Evolutionary conservation across 1,140 invertebrate genomes (phyloP).

Genomic region (Microplitis mediator): DNA sequence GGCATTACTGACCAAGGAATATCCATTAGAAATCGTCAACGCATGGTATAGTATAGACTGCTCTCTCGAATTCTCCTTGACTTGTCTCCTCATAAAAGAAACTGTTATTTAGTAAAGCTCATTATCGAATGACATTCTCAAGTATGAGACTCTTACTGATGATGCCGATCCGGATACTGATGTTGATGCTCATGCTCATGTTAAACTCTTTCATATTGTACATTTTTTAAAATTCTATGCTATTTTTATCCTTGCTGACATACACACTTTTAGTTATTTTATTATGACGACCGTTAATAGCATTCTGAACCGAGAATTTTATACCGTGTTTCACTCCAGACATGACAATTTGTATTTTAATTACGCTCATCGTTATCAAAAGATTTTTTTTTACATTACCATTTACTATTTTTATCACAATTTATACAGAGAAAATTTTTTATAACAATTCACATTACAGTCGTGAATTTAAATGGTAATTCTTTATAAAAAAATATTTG

Average conservation of each 20-base stretch:
- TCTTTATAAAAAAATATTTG: too few relatives aligned
- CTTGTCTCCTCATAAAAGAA: slow-evolving; percentile 9
- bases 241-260: background rate
- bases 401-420: too few relatives aligned
- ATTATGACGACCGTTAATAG: slow-evolving; percentile 4
- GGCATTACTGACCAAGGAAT: slow-evolving; percentile 12
- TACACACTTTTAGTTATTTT: background rate
- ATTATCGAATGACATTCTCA: slow-evolving; percentile 15
- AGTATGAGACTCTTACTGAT: background rate
- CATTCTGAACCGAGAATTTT: background rate
- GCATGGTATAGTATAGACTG: background rate
- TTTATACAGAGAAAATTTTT: too few relatives aligned
- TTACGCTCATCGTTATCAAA: background rate
- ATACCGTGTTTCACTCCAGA: too few relatives aligned
- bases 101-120: slow-evolving; percentile 23
- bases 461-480: too few relatives aligned
- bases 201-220: too few relatives aligned
- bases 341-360: background rate
- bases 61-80: slow-evolving; percentile 14
- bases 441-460: too few relatives aligned
- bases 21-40: slow-evolving; percentile 20
- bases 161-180: background rate
- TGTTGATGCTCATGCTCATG: too few relatives aligned
- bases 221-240: background rate
- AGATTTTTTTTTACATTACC: too few relatives aligned